Evolutionary conservation across 2,888 invertebrate species (phyloP).

Genomic region (Tupiocoris notatus): DNA sequence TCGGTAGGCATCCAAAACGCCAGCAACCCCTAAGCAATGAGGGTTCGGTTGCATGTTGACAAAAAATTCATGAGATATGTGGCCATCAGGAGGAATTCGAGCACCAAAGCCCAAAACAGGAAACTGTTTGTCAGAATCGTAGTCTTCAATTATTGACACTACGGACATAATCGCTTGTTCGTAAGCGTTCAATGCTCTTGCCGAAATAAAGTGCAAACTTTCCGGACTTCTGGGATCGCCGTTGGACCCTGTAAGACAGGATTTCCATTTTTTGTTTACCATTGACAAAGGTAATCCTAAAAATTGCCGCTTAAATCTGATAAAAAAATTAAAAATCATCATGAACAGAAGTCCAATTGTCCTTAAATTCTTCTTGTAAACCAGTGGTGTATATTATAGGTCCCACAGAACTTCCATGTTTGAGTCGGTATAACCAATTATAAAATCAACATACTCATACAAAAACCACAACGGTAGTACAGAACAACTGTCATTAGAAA

Average conservation of each 20-base stretch:
- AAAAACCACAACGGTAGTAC: too few relatives aligned
- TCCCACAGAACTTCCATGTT: too few relatives aligned
- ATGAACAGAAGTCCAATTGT: too few relatives aligned
- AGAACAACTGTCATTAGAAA: too few relatives aligned
- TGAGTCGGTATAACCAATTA: too few relatives aligned
- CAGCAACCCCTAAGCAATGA: slow-evolving; percentile 56
- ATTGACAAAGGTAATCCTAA: too few relatives aligned
- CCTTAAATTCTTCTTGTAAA: too few relatives aligned
- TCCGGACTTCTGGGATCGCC: slow-evolving; percentile 54
- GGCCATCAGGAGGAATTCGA: slow-evolving; percentile 55
- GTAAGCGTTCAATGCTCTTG: slow-evolving; percentile 54
- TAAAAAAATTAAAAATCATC: too few relatives aligned
- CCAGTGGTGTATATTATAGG: too few relatives aligned
- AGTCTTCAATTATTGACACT: slow-evolving; percentile 56
- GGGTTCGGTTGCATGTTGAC: slow-evolving; percentile 59
- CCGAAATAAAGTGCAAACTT: slow-evolving; percentile 56
- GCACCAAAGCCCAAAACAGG: slow-evolving; percentile 57
- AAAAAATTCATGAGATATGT: slow-evolving; percentile 55
- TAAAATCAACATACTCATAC: too few relatives aligned
- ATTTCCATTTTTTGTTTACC: too few relatives aligned
- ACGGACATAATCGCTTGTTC: slow-evolving; percentile 55
- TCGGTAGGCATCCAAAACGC: slow-evolving; percentile 58
- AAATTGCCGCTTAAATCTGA: too few relatives aligned
- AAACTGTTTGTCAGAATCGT: slow-evolving; percentile 58
- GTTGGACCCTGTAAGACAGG: slow-evolving; percentile 55